Conservation (phyloP, 2,113 vertebrate genomes). For the Clupea harengus region DNA sequence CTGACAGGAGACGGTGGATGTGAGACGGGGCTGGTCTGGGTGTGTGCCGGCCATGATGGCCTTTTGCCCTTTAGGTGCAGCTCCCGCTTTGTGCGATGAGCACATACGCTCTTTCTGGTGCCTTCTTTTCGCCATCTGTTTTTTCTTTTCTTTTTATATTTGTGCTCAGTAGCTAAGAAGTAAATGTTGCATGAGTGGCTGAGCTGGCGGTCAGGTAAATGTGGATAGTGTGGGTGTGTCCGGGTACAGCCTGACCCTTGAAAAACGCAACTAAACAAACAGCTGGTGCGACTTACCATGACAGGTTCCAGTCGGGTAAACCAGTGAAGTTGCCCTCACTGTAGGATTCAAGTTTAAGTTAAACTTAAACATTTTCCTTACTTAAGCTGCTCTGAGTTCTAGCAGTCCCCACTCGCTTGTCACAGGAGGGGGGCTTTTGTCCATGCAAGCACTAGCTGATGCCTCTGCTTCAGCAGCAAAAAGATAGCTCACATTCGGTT, state of each 20-base stretch:
- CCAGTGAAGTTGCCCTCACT: background rate
- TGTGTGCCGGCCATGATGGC: background rate
- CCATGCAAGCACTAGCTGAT: too few relatives aligned
- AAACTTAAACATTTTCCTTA: background rate
- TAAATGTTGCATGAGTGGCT: background rate
- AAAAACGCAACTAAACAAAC: background rate
- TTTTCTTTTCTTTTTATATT: background rate
- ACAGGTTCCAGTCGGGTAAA: background rate
- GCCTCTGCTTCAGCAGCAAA: background rate
- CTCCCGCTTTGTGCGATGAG: background rate
- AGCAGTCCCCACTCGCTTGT: background rate
- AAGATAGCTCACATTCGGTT: background rate
- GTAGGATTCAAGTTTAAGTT: background rate
- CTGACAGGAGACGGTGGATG: background rate
- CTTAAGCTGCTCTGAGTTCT: background rate
- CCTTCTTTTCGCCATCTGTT: background rate
- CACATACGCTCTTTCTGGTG: background rate
- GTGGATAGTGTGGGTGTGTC: background rate
- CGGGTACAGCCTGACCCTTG: background rate
- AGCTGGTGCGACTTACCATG: background rate
- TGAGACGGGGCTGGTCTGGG: background rate
- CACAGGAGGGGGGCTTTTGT: background rate
- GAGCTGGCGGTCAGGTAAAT: background rate
- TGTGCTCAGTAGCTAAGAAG: background rate
- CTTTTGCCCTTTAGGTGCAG: background rate